Evolutionary conservation across 2,888 invertebrate species (phyloP).

Genomic region (Heliconius ethilla): DNA sequence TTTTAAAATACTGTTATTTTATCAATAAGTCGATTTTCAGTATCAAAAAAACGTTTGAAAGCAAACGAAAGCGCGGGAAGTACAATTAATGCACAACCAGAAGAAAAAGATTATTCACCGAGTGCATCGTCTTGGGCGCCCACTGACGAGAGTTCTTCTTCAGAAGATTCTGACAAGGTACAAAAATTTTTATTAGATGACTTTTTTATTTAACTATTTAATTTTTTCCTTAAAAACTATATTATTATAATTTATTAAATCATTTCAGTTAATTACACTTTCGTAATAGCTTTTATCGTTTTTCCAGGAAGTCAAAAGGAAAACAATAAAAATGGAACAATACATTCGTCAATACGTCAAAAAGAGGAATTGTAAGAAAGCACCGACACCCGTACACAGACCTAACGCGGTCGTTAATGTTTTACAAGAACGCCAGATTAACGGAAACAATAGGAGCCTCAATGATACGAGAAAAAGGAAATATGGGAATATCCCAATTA

Average conservation of each 20-base stretch:
- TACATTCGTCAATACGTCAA: constrained; percentile 56
- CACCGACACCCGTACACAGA: constrained; percentile 57
- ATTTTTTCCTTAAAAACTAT: neutral
- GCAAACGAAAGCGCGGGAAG: constrained; percentile 45
- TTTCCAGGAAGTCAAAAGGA: constrained; percentile 30
- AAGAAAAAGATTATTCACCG: constrained; percentile 60
- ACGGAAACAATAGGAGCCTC: constrained; percentile 39
- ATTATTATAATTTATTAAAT: no score
- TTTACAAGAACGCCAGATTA: constrained; percentile 50
- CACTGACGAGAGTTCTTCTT: constrained; percentile 56
- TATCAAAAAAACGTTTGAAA: constrained; percentile 21
- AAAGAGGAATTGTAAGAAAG: constrained; percentile 54
- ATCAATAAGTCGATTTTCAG: neutral
- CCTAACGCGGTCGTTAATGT: constrained; percentile 58
- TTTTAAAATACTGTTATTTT: neutral
- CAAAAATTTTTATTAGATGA: no score
- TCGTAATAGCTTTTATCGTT: neutral
- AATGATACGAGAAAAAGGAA: constrained; percentile 52
- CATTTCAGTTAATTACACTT: neutral
- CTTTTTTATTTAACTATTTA: neutral
- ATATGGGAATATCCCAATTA: constrained; percentile 46
- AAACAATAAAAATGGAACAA: constrained; percentile 44
- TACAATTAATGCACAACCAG: constrained; percentile 54
- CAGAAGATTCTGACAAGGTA: constrained; percentile 48
- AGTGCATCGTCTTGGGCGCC: constrained; percentile 70